A percentile compares a stretch with the other conserved stretches of the same genome.
Conservation (phyloP, 1,140 invertebrate genomes). For the Yoshiicerus persimilis region DNA sequence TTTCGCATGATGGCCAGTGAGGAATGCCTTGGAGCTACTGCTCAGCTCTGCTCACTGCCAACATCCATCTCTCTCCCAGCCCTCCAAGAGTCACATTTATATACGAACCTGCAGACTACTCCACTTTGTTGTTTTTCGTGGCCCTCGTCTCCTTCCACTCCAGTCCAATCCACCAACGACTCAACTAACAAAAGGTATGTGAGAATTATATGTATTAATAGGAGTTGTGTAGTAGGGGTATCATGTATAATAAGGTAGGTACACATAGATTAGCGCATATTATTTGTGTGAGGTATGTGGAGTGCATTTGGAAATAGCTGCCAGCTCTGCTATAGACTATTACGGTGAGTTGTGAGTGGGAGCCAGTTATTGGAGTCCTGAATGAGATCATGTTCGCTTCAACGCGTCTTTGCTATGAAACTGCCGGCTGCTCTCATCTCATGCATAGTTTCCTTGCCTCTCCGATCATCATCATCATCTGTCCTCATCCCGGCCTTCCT, state of each 20-base stretch:
- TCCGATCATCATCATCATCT: neutral
- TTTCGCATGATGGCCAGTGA: slow-evolving; percentile 20
- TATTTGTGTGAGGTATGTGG: too few species aligned
- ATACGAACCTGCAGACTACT: neutral
- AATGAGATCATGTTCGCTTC: slow-evolving; percentile 32
- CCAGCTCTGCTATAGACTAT: too few species aligned
- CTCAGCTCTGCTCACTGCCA: neutral
- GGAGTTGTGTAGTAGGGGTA: neutral
- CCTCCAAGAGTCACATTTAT: neutral
- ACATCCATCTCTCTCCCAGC: neutral
- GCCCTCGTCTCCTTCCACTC: neutral
- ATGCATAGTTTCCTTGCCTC: neutral
- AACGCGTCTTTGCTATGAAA: slow-evolving; percentile 35
- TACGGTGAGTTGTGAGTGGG: neutral
- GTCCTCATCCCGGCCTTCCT: neutral
- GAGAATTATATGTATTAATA: too few species aligned
- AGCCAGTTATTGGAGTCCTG: slow-evolving; percentile 10
- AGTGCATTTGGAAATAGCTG: neutral
- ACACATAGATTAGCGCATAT: too few species aligned
- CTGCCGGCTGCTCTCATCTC: slow-evolving; percentile 10
- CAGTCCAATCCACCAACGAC: too few species aligned
- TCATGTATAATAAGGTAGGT: neutral
- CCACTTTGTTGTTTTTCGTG: neutral
- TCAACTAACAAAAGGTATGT: neutral
- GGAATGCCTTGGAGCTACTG: slow-evolving; percentile 12